Conservation (phyloP, 1,140 invertebrate genomes). For the Homarus americanus region DNA sequence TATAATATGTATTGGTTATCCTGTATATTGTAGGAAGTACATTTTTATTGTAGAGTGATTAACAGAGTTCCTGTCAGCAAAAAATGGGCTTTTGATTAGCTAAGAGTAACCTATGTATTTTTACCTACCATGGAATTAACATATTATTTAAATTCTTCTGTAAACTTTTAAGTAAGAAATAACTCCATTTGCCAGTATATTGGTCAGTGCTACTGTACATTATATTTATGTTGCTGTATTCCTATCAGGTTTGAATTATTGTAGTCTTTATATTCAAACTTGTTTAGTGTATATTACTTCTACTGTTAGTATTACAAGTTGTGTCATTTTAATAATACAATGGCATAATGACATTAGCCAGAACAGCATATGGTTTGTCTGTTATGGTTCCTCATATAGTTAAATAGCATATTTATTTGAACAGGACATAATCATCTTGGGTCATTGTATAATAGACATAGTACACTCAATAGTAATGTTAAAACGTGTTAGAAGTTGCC, state of each 20-base stretch:
- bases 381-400: not conserved
- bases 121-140: not conserved
- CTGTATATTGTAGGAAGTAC: not conserved
- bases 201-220: constrained; percentile 26
- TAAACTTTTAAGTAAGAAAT: not conserved
- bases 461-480: no score
- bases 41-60: not conserved
- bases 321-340: not conserved
- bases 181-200: constrained; percentile 9
- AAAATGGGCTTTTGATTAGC: not conserved
- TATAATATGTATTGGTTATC: constrained; percentile 1
- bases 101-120: not conserved
- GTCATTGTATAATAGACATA: no score
- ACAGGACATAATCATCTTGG: not conserved
- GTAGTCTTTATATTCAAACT: not conserved
- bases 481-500: no score
- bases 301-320: not conserved
- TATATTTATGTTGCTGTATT: constrained; percentile 23
- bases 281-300: not conserved
- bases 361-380: not conserved
- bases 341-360: not conserved
- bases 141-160: not conserved
- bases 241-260: not conserved
- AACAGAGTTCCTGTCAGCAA: not conserved
- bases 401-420: not conserved